Conservation (phyloP, 2,888 invertebrate genomes). For the Orthosia gothica region DNA sequence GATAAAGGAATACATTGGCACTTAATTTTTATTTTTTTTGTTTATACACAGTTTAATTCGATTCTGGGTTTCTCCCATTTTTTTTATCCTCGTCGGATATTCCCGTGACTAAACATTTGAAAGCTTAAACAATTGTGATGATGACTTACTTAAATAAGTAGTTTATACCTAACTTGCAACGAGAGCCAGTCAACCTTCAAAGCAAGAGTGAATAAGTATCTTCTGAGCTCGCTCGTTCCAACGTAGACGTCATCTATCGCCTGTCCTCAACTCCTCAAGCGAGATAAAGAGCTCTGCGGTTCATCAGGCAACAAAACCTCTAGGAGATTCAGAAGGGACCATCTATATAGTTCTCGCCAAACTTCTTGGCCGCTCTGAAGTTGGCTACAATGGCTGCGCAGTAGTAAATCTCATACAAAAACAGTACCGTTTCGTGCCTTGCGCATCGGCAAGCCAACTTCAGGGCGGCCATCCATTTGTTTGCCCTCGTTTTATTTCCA, state of each 20-base stretch:
- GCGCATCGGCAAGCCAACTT: too few relatives aligned
- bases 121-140: neutral
- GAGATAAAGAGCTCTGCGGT: too few relatives aligned
- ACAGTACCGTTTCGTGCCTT: too few relatives aligned
- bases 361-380: too few relatives aligned
- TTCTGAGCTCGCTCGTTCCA: neutral
- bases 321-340: too few relatives aligned
- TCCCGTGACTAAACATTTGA: neutral
- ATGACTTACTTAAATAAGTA: neutral
- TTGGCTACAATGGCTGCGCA: too few relatives aligned
- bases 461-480: too few relatives aligned
- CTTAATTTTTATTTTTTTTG: neutral
- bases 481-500: neutral
- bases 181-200: neutral
- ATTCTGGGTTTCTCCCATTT: conserved; percentile 2
- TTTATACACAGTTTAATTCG: neutral
- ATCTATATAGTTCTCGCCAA: too few relatives aligned
- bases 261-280: too few relatives aligned
- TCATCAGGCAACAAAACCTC: too few relatives aligned
- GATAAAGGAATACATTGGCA: conserved; percentile 9
- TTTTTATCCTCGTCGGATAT: conserved; percentile 4
- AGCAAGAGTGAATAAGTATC: neutral
- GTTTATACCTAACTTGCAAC: neutral
- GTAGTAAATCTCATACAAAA: too few relatives aligned
- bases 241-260: neutral